These are phyloP conservation scores for Drusus annulatus DNA, from an alignment of 1,140 invertebrate genomes.

Conservation along the genomic window DNA sequence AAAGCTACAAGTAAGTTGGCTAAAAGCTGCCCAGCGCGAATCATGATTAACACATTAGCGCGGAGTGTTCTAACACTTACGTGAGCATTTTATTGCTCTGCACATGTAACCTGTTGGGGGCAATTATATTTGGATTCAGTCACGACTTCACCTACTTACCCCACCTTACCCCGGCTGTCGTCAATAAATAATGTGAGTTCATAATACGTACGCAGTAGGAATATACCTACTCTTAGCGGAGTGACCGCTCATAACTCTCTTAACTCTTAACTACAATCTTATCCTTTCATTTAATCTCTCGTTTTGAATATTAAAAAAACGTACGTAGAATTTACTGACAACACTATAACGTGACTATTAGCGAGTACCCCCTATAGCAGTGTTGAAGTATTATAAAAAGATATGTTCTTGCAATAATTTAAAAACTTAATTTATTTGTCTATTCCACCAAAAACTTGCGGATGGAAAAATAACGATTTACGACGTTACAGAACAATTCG, in stretches of 20 bases:
- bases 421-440: too few relatives aligned
- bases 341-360: too few relatives aligned
- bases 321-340: too few relatives aligned
- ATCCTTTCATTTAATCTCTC: too few relatives aligned
- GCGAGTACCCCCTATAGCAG: too few relatives aligned
- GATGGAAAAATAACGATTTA: too few relatives aligned
- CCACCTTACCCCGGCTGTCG: conserved; percentile 51
- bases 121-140: conserved; percentile 59
- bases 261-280: too few relatives aligned
- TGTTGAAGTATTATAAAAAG: too few relatives aligned
- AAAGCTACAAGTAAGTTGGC: background rate
- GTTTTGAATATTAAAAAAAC: too few relatives aligned
- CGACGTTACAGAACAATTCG: too few relatives aligned
- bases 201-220: conserved; percentile 16
- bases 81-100: conserved; percentile 54
- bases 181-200: conserved; percentile 52
- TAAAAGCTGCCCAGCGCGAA: background rate
- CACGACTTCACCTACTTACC: conserved; percentile 58
- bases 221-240: background rate
- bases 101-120: conserved; percentile 58
- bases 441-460: too few relatives aligned
- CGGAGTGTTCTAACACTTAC: conserved; percentile 57
- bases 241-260: background rate
- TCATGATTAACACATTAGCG: conserved; percentile 59
- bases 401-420: too few relatives aligned